phyloP scores from a whole-genome alignment of 2,888 invertebrate species.

The Ditula angustiorana region DNA sequence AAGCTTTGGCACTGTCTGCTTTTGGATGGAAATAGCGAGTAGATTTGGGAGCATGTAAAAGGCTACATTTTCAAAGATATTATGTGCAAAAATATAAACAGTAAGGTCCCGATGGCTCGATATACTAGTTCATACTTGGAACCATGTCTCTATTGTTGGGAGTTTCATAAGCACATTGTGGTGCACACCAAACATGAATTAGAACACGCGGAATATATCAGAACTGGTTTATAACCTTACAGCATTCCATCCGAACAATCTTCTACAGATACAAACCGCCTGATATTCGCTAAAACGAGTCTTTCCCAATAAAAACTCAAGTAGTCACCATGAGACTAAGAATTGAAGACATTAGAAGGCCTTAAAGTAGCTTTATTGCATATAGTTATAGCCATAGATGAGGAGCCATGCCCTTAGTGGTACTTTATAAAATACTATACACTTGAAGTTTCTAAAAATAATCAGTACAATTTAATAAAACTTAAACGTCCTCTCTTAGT shows the following conservation, averaged over 20 bases:
- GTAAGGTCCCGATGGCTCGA: background rate
- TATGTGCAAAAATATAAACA: constrained; percentile 25
- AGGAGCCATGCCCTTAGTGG: constrained; percentile 73
- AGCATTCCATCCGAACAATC: background rate
- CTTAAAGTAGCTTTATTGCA: constrained; percentile 20
- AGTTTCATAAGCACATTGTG: background rate
- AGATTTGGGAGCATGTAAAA: constrained; percentile 3
- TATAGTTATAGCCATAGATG: constrained; percentile 70
- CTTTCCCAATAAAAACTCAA: constrained; percentile 3
- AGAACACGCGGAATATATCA: background rate
- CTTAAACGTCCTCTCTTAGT: constrained; percentile 71
- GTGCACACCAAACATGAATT: background rate
- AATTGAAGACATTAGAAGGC: constrained; percentile 23
- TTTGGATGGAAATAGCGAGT: background rate
- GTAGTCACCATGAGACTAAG: constrained; percentile 4
- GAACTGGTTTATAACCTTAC: background rate
- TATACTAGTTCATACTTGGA: background rate
- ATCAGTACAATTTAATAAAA: constrained; percentile 83
- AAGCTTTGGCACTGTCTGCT: constrained; percentile 36
- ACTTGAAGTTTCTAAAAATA: constrained; percentile 78
- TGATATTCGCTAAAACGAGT: background rate
- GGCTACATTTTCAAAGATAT: constrained; percentile 6
- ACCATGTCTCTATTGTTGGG: background rate
- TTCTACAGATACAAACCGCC: constrained; percentile 1
- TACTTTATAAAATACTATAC: constrained; percentile 74